phyloP scores from a whole-genome alignment of 2,113 vertebrate genomes.

The Chlamydotis undulata region DNA sequence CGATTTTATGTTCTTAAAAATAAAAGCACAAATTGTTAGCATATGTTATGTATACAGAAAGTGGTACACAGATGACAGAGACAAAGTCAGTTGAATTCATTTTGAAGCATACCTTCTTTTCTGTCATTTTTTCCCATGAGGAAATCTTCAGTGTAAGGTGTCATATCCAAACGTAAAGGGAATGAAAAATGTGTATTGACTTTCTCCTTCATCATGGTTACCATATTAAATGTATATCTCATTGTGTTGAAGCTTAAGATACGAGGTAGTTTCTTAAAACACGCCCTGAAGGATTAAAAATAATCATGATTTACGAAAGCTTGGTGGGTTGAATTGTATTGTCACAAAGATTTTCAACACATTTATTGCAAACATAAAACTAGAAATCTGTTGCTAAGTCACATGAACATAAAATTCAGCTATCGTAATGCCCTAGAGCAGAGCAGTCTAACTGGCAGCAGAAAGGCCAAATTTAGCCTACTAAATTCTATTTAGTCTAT shows the following conservation, averaged over 20 bases:
- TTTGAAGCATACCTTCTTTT: constrained; percentile 85
- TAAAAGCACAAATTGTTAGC: not conserved
- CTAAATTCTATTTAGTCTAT: not conserved
- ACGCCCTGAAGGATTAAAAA: constrained; percentile 81
- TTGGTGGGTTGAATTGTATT: not conserved
- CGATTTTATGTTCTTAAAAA: not conserved
- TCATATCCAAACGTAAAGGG: constrained; percentile 97
- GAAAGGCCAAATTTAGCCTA: not conserved
- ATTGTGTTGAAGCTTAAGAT: constrained; percentile 99
- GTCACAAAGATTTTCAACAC: not conserved
- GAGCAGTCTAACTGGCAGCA: not conserved
- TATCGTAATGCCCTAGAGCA: not conserved
- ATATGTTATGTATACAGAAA: not conserved
- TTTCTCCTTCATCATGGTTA: constrained; percentile 99
- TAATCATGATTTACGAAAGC: not conserved
- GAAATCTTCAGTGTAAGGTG: constrained; percentile 97
- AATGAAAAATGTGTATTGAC: constrained; percentile 99
- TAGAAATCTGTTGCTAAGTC: not conserved
- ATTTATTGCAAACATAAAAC: not conserved
- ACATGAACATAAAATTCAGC: not conserved
- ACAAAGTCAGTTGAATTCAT: not conserved
- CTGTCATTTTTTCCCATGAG: constrained; percentile 97
- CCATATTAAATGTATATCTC: constrained; percentile 99
- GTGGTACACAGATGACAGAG: not conserved
- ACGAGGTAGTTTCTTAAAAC: constrained; percentile 97